Percentiles rank a stretch among this genome's conserved stretches.
Evolutionary conservation across 2,888 invertebrate genomes (phyloP).

Genomic region (Agonopterix subpropinquella): DNA sequence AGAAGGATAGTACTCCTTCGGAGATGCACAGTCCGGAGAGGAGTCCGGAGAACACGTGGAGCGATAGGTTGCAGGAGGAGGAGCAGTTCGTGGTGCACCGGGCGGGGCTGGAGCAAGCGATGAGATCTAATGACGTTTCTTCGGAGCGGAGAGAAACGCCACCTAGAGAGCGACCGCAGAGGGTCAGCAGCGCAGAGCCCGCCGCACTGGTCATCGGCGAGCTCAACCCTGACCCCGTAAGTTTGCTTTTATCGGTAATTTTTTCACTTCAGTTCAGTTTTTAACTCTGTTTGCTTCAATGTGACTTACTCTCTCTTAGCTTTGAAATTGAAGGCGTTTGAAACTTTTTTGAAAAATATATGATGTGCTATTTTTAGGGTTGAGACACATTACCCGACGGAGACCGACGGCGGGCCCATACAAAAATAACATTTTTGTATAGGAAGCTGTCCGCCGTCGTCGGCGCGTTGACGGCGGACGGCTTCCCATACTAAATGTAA

Average conservation of each 20-base stretch:
- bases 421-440: too few relatives aligned
- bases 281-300: too few relatives aligned
- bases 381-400: too few relatives aligned
- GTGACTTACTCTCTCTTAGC: too few relatives aligned
- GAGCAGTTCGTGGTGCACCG: slow-evolving; percentile 38
- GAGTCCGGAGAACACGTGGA: slow-evolving; percentile 46
- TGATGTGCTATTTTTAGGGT: too few relatives aligned
- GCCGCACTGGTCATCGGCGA: slow-evolving; percentile 64
- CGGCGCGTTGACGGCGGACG: too few relatives aligned
- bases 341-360: too few relatives aligned
- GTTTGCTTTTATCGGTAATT: slow-evolving; percentile 6
- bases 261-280: not conserved
- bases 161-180: slow-evolving; percentile 33
- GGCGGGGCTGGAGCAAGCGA: slow-evolving; percentile 8
- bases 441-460: too few relatives aligned
- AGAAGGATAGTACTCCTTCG: slow-evolving; percentile 77
- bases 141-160: slow-evolving; percentile 34
- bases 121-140: slow-evolving; percentile 29
- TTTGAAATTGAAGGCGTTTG: too few relatives aligned
- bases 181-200: slow-evolving; percentile 36
- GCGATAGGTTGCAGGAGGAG: slow-evolving; percentile 26
- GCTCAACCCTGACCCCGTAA: slow-evolving; percentile 59
- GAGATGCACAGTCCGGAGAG: slow-evolving; percentile 46
- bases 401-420: too few relatives aligned
- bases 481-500: too few relatives aligned